Conservation (phyloP, 2,113 vertebrate genomes). For the Clarias gariepinus region DNA sequence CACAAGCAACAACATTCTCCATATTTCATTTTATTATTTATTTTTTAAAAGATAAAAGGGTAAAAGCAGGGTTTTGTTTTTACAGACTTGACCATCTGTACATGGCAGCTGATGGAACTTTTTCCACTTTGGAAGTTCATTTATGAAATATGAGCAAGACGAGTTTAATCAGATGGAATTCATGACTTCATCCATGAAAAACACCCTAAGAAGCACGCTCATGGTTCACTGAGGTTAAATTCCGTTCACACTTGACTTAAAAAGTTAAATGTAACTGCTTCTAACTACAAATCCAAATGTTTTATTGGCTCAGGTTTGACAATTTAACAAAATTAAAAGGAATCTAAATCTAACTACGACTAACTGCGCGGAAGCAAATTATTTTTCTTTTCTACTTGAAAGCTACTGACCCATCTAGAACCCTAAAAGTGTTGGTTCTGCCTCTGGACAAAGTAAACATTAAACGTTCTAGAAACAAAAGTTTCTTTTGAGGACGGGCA, state of each 20-base stretch:
- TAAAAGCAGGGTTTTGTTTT: not conserved
- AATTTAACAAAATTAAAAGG: not conserved
- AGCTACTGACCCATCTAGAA: not conserved
- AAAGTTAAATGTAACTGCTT: not conserved
- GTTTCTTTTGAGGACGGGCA: not conserved
- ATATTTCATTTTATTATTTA: not conserved
- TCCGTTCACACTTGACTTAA: not conserved
- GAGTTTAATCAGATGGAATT: conserved; percentile 3
- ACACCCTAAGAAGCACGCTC: not conserved
- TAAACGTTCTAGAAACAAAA: not conserved
- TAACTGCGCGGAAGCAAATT: not conserved
- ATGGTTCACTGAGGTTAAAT: not conserved
- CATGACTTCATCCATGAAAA: not conserved
- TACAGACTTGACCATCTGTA: not conserved
- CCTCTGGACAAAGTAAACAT: not conserved
- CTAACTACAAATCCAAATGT: not conserved
- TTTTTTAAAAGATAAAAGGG: too few species aligned
- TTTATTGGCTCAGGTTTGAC: not conserved
- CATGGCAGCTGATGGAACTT: conserved; percentile 3
- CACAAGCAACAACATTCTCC: not conserved
- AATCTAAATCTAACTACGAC: not conserved
- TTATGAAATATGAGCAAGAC: not conserved
- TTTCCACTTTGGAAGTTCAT: not conserved
- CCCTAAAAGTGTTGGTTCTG: not conserved
- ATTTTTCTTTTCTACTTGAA: not conserved